Percentiles rank a stretch among this genome's conserved stretches.
phyloP scores from a whole-genome alignment of 2,888 invertebrate species.

The Scaptomyza caliginosa region DNA sequence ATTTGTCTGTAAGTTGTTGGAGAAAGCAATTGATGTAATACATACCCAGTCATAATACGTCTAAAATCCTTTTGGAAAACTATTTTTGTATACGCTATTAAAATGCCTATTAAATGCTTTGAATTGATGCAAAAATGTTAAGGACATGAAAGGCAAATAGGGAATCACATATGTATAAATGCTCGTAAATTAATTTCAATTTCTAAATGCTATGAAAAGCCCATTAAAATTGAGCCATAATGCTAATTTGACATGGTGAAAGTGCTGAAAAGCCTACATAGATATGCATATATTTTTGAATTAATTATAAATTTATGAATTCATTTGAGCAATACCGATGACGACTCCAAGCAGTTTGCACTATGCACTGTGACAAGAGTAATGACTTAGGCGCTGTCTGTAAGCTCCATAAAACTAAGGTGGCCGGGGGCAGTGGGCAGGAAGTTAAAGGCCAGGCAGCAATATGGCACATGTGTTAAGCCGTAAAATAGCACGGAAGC shows the following conservation, averaged over 20 bases:
- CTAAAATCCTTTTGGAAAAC: slow-evolving; percentile 14
- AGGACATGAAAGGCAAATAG: slow-evolving; percentile 39
- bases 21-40: not conserved
- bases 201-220: slow-evolving; percentile 11
- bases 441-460: not conserved
- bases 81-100: slow-evolving; percentile 39
- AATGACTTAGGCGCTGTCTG: slow-evolving; percentile 58
- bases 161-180: slow-evolving; percentile 8
- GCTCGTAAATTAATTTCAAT: slow-evolving; percentile 57
- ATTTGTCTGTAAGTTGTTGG: not conserved
- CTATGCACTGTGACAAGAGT: slow-evolving; percentile 16
- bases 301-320: slow-evolving; percentile 79
- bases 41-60: not conserved
- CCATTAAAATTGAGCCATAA: slow-evolving; percentile 75
- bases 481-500: slow-evolving; percentile 66
- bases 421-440: not conserved
- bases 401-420: slow-evolving; percentile 56
- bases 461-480: slow-evolving; percentile 68
- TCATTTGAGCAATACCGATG: slow-evolving; percentile 56
- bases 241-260: slow-evolving; percentile 67
- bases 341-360: slow-evolving; percentile 16
- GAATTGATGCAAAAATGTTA: slow-evolving; percentile 49
- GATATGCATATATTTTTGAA: slow-evolving; percentile 66
- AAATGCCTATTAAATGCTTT: slow-evolving; percentile 40
- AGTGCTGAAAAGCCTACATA: slow-evolving; percentile 20